A percentile compares a stretch with the other conserved stretches of the same genome.
Evolutionary conservation across 2,113 vertebrate genomes (phyloP).

Genomic region (Ariopsis seemanni): DNA sequence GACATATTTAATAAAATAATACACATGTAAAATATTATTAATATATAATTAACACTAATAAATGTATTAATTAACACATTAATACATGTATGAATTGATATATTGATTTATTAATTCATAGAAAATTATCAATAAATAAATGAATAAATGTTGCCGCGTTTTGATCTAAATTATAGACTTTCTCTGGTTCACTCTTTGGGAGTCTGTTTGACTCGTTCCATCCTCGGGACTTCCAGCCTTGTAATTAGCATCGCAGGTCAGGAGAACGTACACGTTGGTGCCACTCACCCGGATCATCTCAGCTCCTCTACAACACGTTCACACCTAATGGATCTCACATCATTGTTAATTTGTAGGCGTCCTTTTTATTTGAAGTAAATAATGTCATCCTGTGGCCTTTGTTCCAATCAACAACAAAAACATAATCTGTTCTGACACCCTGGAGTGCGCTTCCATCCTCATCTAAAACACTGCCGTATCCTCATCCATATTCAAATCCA

Average conservation of each 20-base stretch:
- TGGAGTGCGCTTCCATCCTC: not conserved
- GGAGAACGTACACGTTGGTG: not conserved
- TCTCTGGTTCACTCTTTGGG: conserved; percentile 6
- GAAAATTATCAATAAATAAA: not conserved
- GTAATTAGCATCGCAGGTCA: not conserved
- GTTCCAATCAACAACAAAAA: not conserved
- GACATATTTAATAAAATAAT: too few relatives aligned
- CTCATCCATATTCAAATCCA: not conserved
- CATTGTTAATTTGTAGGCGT: not conserved
- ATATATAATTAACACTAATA: too few relatives aligned
- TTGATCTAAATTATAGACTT: conserved; percentile 15
- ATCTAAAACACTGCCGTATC: not conserved
- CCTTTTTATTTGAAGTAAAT: not conserved
- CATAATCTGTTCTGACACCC: not conserved
- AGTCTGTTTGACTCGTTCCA: conserved; percentile 16
- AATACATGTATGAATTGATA: too few relatives aligned
- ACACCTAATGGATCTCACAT: not conserved
- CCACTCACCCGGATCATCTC: not conserved
- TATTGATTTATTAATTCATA: too few relatives aligned
- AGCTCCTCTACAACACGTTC: not conserved
- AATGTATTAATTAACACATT: too few relatives aligned
- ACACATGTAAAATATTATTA: too few relatives aligned
- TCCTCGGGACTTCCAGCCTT: not conserved
- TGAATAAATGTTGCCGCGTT: conserved; percentile 7
- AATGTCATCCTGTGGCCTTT: not conserved